These are phyloP conservation scores for Xiphophorus maculatus DNA, from an alignment of 2,113 vertebrate genomes.

Conservation along the genomic window DNA sequence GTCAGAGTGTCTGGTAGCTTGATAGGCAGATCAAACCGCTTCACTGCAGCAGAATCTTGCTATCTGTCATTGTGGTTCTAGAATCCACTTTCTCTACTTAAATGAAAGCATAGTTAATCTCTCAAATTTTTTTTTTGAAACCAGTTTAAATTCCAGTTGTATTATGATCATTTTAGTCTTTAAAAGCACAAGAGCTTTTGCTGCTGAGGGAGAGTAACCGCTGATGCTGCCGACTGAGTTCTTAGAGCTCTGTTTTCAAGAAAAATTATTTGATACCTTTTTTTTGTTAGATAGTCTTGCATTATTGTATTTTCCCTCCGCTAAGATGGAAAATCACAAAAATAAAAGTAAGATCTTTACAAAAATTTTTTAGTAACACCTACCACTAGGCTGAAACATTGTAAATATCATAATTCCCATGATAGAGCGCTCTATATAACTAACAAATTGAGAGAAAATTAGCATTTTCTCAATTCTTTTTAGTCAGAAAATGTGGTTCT, in stretches of 20 bases:
- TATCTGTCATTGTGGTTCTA: slow-evolving; percentile 55
- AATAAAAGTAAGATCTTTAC: background rate
- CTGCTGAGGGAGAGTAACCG: background rate
- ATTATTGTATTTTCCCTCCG: background rate
- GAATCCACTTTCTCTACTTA: slow-evolving; percentile 47
- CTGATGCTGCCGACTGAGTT: background rate
- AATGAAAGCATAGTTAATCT: slow-evolving; percentile 28
- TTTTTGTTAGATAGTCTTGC: slow-evolving; percentile 1
- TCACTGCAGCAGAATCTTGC: slow-evolving; percentile 60
- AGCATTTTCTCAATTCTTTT: background rate
- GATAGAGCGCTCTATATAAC: background rate
- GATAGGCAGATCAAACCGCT: slow-evolving; percentile 58
- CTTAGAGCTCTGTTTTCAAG: background rate
- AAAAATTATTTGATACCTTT: background rate
- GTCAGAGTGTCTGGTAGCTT: slow-evolving; percentile 65
- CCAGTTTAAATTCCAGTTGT: slow-evolving; percentile 24
- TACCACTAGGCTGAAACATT: background rate
- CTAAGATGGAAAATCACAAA: background rate
- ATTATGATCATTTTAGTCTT: slow-evolving; percentile 9
- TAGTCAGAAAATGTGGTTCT: background rate
- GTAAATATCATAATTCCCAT: background rate
- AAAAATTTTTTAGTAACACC: background rate
- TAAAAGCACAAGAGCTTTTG: background rate
- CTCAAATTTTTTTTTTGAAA: slow-evolving; percentile 22
- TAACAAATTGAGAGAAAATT: no score